Percentiles rank a stretch among this genome's conserved stretches.
phyloP scores from a whole-genome alignment of 2,113 vertebrate genomes.

The Spea bombifrons region DNA sequence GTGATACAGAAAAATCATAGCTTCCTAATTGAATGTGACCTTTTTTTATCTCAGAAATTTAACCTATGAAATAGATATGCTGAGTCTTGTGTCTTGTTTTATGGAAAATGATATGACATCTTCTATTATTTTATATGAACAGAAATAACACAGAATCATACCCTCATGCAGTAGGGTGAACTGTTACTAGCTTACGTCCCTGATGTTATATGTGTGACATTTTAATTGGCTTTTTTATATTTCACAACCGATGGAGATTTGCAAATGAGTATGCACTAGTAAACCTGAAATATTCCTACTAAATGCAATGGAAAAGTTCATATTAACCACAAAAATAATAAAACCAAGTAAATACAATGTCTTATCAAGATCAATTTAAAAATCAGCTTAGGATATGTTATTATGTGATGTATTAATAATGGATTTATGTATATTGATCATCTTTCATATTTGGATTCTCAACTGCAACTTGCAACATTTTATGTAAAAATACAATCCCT shows the following conservation, averaged over 20 bases:
- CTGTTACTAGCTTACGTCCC: neutral
- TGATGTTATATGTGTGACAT: neutral
- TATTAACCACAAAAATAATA: neutral
- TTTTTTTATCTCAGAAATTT: neutral
- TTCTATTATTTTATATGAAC: neutral
- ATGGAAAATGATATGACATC: neutral
- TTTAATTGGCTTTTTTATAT: neutral
- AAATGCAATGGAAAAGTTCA: neutral
- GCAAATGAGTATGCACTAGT: neutral
- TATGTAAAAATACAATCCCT: too few species aligned
- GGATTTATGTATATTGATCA: too few species aligned
- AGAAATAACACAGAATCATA: neutral
- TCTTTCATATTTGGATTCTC: too few species aligned
- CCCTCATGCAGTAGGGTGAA: neutral
- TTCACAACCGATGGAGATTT: neutral
- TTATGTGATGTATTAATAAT: too few species aligned
- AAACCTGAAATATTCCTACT: neutral
- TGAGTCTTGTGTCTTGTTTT: neutral
- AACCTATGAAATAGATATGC: neutral
- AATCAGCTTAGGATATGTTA: too few species aligned
- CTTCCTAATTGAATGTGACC: neutral
- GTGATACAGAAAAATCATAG: neutral
- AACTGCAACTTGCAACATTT: too few species aligned
- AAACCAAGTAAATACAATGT: too few species aligned
- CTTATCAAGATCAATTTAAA: too few species aligned